Evolutionary conservation across 2,113 vertebrate species (phyloP), one percentile per base, ranked within the genome.

Genomic region (Scomber colias): DNA sequence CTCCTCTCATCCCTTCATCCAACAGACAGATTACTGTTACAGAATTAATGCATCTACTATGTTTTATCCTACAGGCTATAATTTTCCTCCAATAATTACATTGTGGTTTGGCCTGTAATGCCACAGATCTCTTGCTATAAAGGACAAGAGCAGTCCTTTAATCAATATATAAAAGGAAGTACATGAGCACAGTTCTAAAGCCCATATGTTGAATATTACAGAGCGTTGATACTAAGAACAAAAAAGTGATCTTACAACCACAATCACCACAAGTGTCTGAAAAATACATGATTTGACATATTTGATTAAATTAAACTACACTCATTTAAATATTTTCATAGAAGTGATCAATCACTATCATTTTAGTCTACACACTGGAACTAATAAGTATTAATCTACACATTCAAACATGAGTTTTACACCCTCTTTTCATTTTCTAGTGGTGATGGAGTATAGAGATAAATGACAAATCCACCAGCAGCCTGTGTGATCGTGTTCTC

Each of bases 71-170:
- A 44, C 50, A 76, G 83, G 67, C 86, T 90, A 68, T 86, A 75
- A 83, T 87, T 69, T 83, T 61, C 81, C 81, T 70, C 71, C 81
- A 83, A 78, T 85, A 87, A 89, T 89, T 67, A 86, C 90, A 87
- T 78, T 76, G 84, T 73, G 84, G 86, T 70, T 86, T 75, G 69
- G 59, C 63, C 81, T 78, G 83, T 63, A 46, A 69, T 62, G 6
- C 85, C 71, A 68, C 83, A 84, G 65, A 83, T 72, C 73, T 80
- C 35, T 60, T 24, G 44, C 77, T 77, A 12, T 63, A 64, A 59
- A 71, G 75, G 75, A 62, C 57, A 59, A 48, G 54, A 81, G 46
- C 73, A 79, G 54, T 13, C 67, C 81, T 90, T 86, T 84, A 66
- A 90, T 87, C 79, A 73, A 77, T 87, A 83, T 84, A 68, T 59